Base-by-base conservation (phyloP, 2,888 invertebrate species). In the Cryptophagus acutangulus region DNA sequence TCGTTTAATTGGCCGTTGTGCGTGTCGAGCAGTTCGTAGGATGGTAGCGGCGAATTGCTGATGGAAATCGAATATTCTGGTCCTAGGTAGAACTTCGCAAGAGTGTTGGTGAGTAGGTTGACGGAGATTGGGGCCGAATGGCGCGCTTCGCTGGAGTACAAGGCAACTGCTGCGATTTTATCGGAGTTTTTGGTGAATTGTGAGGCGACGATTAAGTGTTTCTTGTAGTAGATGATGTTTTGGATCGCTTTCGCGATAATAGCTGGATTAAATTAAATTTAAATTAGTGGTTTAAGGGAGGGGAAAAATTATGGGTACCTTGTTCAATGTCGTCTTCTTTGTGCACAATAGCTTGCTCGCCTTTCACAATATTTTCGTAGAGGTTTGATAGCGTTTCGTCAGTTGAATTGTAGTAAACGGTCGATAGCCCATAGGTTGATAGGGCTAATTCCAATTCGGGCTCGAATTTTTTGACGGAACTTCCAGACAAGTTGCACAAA, bases 111-210 rank as follows among this genome's bases (percentile, higher is more conserved):
- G 2, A 75, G 47, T 20, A 76, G 49, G 58, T 77, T 77, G 3
- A 75, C 44, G 1, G 76, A 66, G 38, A 74, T 72, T 1, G 75
- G 74, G 1, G 73, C 69, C 33, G 74, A 73, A 46, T 78, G 78
- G 8, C 70, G 51, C 2, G 75, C 71, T 43, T 69, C 67, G 35
- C 63, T 62, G 0, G 75, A 74, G 54, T 71, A 76, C 46, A 71
- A 58, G 1, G 72, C 55, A 43, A 66, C 55, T 20, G 63, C 38
- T 2, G 58, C 18, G 3, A 52, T 40, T 15, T 36, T 29, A 3
- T 38, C 24, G 4, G 39, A 37, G 10, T 38, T 43, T 1, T 33
- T 43, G 2, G 54, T 55, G 40, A 76, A 73, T 57, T 74, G 72
- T 0, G 71, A 72, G 1, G 73, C 73, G 1, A 67, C 69, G 0